phyloP scores from a whole-genome alignment of 2,888 invertebrate genomes.

The Eilema depressum region DNA sequence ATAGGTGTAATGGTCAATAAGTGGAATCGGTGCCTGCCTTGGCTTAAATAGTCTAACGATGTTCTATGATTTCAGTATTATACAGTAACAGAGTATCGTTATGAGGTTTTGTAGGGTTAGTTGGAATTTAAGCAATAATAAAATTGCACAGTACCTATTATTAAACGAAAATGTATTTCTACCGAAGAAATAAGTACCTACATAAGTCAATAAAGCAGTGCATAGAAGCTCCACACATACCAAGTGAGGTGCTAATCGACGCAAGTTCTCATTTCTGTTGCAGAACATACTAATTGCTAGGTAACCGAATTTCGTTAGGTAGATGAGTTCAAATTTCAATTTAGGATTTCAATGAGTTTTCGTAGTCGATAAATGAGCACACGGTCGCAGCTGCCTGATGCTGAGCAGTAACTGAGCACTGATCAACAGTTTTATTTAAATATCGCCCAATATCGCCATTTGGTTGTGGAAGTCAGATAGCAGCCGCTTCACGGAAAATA shows the following conservation, averaged over 20 bases:
- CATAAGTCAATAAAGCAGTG: background rate
- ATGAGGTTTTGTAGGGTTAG: too few relatives aligned
- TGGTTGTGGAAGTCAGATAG: too few relatives aligned
- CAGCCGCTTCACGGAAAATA: too few relatives aligned
- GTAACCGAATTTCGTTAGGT: slow-evolving; percentile 33
- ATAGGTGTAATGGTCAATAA: background rate
- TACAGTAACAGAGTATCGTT: background rate
- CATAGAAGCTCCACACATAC: background rate
- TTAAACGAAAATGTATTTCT: background rate
- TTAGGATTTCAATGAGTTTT: slow-evolving; percentile 34
- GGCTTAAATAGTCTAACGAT: background rate
- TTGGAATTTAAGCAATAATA: too few relatives aligned
- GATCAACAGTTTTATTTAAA: too few relatives aligned
- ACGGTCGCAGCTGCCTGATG: background rate
- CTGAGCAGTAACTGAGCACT: background rate
- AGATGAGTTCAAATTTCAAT: slow-evolving; percentile 33
- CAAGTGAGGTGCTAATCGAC: slow-evolving; percentile 34
- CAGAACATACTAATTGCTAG: slow-evolving; percentile 23
- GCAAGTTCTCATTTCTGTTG: slow-evolving; percentile 27
- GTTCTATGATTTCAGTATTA: background rate
- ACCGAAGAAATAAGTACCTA: too few relatives aligned
- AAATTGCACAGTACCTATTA: too few relatives aligned
- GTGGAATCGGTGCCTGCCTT: background rate
- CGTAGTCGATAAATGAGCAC: background rate
- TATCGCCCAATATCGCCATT: too few relatives aligned